Percentiles rank a stretch among this genome's conserved stretches.
These are phyloP conservation scores for Boulengeromyrus knoepffleri DNA, from an alignment of 2,113 vertebrate genomes.

Conservation along the genomic window DNA sequence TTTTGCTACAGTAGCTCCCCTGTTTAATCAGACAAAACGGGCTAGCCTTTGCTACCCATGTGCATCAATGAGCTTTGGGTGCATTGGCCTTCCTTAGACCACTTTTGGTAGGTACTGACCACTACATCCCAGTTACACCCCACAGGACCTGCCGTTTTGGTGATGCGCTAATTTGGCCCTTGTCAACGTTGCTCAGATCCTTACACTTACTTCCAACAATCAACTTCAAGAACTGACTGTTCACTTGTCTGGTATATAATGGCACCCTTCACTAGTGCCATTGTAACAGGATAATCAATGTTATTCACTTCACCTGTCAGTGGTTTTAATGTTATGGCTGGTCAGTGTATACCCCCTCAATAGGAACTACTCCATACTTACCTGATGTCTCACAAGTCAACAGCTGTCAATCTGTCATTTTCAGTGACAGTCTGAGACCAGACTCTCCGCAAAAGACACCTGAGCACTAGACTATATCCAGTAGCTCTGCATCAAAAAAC, in stretches of 20 bases:
- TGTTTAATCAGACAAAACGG: neutral
- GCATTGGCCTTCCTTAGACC: neutral
- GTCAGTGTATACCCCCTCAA: neutral
- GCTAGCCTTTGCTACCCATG: neutral
- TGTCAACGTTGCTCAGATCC: neutral
- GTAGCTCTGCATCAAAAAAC: neutral
- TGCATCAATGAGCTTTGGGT: neutral
- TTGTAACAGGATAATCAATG: neutral
- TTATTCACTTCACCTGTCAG: neutral
- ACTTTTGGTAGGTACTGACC: neutral
- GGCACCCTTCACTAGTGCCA: neutral
- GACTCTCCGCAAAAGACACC: neutral
- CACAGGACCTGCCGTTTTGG: neutral
- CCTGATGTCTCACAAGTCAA: neutral
- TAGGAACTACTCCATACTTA: neutral
- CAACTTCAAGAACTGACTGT: neutral
- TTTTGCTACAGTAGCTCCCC: neutral
- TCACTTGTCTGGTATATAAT: neutral
- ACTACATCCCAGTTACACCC: neutral
- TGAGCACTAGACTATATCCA: neutral
- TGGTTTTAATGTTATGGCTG: neutral
- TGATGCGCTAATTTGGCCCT: neutral
- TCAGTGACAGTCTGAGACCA: neutral
- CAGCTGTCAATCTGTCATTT: neutral
- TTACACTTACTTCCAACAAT: neutral